phyloP scores from a whole-genome alignment of 1,140 invertebrate genomes.

The Neodiprion fabricii region DNA sequence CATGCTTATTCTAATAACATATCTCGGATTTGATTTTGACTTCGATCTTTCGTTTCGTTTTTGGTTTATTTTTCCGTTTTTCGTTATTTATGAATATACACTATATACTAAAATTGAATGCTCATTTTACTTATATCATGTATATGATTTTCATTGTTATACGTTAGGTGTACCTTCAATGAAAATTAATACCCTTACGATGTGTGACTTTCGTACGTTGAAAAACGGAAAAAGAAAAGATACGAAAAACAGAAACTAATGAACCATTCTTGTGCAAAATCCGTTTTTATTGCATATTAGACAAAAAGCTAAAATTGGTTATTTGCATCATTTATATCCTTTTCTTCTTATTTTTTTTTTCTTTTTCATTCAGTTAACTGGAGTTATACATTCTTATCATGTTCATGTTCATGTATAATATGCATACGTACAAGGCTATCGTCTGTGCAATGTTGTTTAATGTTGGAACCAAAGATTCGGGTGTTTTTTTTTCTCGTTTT shows the following conservation, averaged over 20 bases:
- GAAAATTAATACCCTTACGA: too few relatives aligned
- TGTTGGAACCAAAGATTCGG: background rate
- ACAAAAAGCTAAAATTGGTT: background rate
- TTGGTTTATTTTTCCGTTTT: too few relatives aligned
- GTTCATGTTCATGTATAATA: background rate
- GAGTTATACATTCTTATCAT: background rate
- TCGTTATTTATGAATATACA: too few relatives aligned
- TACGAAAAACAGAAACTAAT: background rate
- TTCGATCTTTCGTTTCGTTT: too few relatives aligned
- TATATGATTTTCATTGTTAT: background rate
- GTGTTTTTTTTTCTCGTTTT: background rate
- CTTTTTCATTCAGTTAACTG: background rate
- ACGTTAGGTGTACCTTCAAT: background rate
- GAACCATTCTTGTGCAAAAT: slow-evolving; percentile 25
- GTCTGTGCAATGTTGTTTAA: background rate
- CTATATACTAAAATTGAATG: too few relatives aligned
- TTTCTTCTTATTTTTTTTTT: too few relatives aligned
- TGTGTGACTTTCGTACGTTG: too few relatives aligned
- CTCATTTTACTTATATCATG: background rate
- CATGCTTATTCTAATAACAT: too few relatives aligned
- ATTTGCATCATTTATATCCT: background rate
- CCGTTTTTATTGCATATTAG: slow-evolving; percentile 25
- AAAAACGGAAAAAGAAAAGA: background rate
- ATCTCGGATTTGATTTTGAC: too few relatives aligned
- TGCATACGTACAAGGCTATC: background rate